A percentile compares a stretch with the other conserved stretches of the same genome.
Conservation (phyloP, 2,797 vertebrate species). For the Acanthurus lineatus region DNA sequence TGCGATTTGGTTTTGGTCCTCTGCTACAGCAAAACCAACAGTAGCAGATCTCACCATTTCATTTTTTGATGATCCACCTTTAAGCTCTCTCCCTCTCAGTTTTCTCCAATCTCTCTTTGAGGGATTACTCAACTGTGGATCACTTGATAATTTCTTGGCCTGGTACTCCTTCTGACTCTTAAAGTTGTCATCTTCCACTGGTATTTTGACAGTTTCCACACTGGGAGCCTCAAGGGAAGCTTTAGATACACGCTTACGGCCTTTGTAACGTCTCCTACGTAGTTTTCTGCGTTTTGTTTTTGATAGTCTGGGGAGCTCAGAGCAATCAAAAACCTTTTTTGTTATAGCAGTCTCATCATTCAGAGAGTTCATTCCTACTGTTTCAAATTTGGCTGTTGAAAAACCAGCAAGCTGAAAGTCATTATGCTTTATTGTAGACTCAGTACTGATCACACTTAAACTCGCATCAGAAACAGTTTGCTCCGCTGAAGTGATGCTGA, state of each 20-base stretch:
- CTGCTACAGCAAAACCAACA: slow-evolving; percentile 11
- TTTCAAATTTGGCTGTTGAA: slow-evolving; percentile 52
- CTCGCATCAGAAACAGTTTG: slow-evolving; percentile 43
- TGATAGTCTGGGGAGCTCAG: slow-evolving; percentile 27
- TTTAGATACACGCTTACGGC: slow-evolving; percentile 32
- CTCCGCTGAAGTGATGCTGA: slow-evolving; percentile 78
- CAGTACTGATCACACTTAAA: slow-evolving; percentile 26
- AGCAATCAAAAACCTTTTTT: slow-evolving; percentile 30
- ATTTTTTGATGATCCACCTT: slow-evolving; percentile 38
- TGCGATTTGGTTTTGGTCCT: slow-evolving; percentile 11
- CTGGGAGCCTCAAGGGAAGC: slow-evolving; percentile 27
- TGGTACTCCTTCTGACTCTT: slow-evolving; percentile 16
- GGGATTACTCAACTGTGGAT: slow-evolving; percentile 26
- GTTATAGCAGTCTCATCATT: slow-evolving; percentile 41
- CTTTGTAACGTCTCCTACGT: slow-evolving; percentile 18
- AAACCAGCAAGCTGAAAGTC: slow-evolving; percentile 55
- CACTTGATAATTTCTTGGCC: slow-evolving; percentile 22
- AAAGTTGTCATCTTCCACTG: slow-evolving; percentile 24
- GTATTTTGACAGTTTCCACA: slow-evolving; percentile 31
- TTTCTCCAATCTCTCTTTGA: slow-evolving; percentile 49
- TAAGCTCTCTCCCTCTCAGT: slow-evolving; percentile 42
- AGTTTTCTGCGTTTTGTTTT: slow-evolving; percentile 43
- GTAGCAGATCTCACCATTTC: slow-evolving; percentile 34
- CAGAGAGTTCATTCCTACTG: slow-evolving; percentile 20
- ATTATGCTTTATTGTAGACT: slow-evolving; percentile 38